Conservation (phyloP, 2,113 vertebrate species). For the Gallinago undulata region DNA sequence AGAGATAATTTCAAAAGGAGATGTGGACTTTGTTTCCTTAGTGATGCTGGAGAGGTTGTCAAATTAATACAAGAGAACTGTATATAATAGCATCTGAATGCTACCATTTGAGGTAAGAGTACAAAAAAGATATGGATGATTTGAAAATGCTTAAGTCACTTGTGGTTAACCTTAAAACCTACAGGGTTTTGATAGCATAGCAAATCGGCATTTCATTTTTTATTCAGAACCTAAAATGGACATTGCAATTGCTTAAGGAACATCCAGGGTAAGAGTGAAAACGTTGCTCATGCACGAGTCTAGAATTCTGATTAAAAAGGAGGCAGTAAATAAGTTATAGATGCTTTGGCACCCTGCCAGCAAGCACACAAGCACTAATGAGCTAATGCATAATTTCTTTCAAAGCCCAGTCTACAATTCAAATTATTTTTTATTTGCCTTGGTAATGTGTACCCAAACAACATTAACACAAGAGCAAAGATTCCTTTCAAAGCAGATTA, state of each 20-base stretch:
- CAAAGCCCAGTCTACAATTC: background rate
- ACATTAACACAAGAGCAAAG: background rate
- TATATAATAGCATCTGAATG: background rate
- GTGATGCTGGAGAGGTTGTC: background rate
- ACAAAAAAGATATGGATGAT: background rate
- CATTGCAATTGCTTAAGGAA: background rate
- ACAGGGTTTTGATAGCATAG: fast-evolving
- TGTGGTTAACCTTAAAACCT: background rate
- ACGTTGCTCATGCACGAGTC: background rate
- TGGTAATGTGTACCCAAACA: background rate
- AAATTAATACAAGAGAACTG: background rate
- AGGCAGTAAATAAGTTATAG: background rate
- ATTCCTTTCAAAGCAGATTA: background rate
- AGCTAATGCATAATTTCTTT: background rate
- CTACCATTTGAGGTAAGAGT: background rate
- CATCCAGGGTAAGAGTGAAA: background rate
- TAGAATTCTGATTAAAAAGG: background rate
- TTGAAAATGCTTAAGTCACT: background rate
- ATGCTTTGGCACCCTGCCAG: background rate
- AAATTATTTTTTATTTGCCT: background rate
- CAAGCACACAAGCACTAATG: background rate
- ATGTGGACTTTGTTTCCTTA: background rate
- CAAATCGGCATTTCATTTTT: background rate
- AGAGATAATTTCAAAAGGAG: background rate
- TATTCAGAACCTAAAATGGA: background rate